Conservation (phyloP, 2,888 invertebrate genomes). For the Drosophila nr. fundita region DNA sequence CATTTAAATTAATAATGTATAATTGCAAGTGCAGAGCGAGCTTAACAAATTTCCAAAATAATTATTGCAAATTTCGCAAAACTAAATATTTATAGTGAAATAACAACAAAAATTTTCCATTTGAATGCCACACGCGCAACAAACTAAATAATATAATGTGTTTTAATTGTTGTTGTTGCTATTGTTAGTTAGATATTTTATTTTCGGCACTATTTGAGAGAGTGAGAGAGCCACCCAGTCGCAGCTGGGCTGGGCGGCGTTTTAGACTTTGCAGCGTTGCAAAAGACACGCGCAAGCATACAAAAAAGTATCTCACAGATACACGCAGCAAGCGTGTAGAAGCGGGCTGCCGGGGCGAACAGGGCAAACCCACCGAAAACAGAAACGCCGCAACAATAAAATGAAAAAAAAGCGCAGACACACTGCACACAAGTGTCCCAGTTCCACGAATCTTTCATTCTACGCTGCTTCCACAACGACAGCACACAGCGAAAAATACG, state of each 20-base stretch:
- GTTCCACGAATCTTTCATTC: constrained; percentile 82
- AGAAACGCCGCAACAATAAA: constrained; percentile 19
- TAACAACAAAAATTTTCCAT: constrained; percentile 40
- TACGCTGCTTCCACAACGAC: constrained; percentile 73
- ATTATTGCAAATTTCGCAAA: not conserved
- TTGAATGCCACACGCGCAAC: constrained; percentile 56
- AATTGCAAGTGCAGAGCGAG: not conserved
- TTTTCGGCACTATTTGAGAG: constrained; percentile 15
- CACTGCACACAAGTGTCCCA: constrained; percentile 85
- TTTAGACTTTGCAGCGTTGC: constrained; percentile 35
- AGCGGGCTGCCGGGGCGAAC: constrained; percentile 4
- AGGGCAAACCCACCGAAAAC: constrained; percentile 31
- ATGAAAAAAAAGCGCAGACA: constrained; percentile 50
- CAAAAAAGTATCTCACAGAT: constrained; percentile 52
- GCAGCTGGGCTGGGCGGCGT: constrained; percentile 13
- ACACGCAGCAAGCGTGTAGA: constrained; percentile 13
- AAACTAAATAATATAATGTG: not conserved
- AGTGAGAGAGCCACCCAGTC: constrained; percentile 14
- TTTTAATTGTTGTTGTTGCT: constrained; percentile 11
- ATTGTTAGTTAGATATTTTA: constrained; percentile 4
- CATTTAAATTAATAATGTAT: not conserved
- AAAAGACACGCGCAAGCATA: constrained; percentile 16
- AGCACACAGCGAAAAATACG: constrained; percentile 8
- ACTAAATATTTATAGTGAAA: constrained; percentile 26
- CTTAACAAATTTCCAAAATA: not conserved